Evolutionary conservation across 2,888 invertebrate species (phyloP).

Genomic region (Acrobasis consociella): DNA sequence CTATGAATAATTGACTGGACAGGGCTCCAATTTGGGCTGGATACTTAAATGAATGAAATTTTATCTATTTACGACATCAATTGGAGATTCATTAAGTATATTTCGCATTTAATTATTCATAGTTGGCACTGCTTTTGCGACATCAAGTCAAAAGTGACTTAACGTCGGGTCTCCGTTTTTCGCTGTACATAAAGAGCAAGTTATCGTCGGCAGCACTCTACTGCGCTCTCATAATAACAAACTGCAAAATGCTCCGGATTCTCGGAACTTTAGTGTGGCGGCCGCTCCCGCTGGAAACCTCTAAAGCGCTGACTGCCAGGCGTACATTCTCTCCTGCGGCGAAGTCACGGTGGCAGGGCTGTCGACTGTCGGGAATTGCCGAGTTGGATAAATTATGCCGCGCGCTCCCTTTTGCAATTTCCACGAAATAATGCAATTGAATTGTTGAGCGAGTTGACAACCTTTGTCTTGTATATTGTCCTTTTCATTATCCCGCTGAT

Average conservation of each 20-base stretch:
- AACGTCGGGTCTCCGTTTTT: constrained; percentile 55
- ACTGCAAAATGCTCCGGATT: constrained; percentile 77
- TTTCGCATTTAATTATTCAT: constrained; percentile 36
- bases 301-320: constrained; percentile 75
- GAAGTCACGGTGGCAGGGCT: constrained; percentile 68
- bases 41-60: neutral
- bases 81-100: constrained; percentile 9
- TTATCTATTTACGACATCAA: neutral
- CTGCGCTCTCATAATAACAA: constrained; percentile 67
- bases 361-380: constrained; percentile 76
- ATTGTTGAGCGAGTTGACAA: constrained; percentile 62
- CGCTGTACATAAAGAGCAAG: constrained; percentile 64
- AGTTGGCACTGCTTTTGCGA: constrained; percentile 36
- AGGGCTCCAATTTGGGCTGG: neutral
- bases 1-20: constrained; percentile 5
- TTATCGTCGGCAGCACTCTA: constrained; percentile 62
- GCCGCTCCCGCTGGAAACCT: constrained; percentile 63
- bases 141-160: constrained; percentile 34
- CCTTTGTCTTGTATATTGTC: constrained; percentile 62
- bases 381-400: constrained; percentile 74
- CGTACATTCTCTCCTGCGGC: constrained; percentile 70
- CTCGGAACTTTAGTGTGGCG: constrained; percentile 72
- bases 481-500: constrained; percentile 38
- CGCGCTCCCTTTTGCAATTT: constrained; percentile 70
- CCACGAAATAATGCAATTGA: constrained; percentile 75